Conservation (phyloP, 2,113 vertebrate species). For the Sorex fumeus region DNA sequence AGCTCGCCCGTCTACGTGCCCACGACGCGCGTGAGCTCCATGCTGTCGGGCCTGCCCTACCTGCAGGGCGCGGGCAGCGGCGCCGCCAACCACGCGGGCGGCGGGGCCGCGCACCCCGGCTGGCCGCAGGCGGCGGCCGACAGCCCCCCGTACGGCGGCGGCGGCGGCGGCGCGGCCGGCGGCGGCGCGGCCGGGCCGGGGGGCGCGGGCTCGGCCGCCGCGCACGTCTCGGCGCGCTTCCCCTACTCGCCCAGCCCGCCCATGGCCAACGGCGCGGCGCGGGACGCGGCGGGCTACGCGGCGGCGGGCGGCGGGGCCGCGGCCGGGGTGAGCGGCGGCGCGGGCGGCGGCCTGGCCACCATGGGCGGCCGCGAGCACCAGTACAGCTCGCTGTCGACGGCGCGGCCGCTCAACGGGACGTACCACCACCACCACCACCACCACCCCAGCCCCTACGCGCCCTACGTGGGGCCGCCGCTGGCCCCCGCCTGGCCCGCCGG, state of each 20-base stretch:
- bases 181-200: constrained; percentile 83
- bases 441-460: constrained; percentile 93
- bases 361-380: constrained; percentile 93
- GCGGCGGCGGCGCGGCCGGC: constrained; percentile 83
- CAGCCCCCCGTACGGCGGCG: constrained; percentile 85
- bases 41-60: constrained; percentile 96
- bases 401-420: constrained; percentile 94
- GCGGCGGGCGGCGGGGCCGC: constrained; percentile 87
- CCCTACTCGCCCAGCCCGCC: constrained; percentile 96
- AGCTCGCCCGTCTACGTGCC: constrained; percentile 97
- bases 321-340: constrained; percentile 86
- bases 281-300: constrained; percentile 88
- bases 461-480: constrained; percentile 94
- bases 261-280: constrained; percentile 92
- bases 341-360: constrained; percentile 90
- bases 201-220: constrained; percentile 88
- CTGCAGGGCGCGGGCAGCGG: constrained; percentile 91
- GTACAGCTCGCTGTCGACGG: constrained; percentile 93
- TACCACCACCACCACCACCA: constrained; percentile 94
- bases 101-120: constrained; percentile 89
- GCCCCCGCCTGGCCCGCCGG: constrained; percentile 94
- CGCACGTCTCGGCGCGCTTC: constrained; percentile 93
- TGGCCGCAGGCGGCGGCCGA: constrained; percentile 92
- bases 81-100: constrained; percentile 93
- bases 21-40: constrained; percentile 95